A percentile compares a stretch with the other conserved stretches of the same genome.
Conservation (phyloP, 2,888 invertebrate species). For the Entomobrya multifasciata region DNA sequence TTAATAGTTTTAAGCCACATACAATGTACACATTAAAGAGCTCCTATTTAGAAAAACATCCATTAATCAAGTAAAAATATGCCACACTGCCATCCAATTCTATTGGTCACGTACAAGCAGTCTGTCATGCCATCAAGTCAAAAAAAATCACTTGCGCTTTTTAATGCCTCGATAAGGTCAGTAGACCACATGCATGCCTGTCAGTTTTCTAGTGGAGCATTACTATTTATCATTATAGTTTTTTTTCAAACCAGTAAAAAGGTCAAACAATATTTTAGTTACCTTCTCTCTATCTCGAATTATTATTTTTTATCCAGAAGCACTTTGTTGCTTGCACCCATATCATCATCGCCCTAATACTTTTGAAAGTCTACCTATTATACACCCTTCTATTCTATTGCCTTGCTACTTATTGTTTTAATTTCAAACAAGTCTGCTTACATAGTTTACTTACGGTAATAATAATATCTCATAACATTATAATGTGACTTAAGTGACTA, state of each 20-base stretch:
- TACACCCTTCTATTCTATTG: background rate
- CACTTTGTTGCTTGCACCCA: too few relatives aligned
- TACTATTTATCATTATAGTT: too few relatives aligned
- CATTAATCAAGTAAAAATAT: background rate
- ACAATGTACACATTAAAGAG: too few relatives aligned
- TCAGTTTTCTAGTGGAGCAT: background rate
- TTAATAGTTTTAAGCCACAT: too few relatives aligned
- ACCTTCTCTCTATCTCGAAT: too few relatives aligned
- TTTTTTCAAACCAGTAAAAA: background rate
- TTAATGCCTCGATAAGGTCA: slow-evolving; percentile 1
- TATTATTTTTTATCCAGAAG: slow-evolving; percentile 1
- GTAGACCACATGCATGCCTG: background rate
- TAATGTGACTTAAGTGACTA: background rate
- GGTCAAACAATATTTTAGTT: slow-evolving; percentile 1
- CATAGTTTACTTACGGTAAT: background rate
- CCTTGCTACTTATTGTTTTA: background rate
- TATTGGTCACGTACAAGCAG: background rate
- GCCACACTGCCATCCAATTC: background rate
- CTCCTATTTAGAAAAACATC: background rate
- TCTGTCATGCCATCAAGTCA: background rate
- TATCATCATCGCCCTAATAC: too few relatives aligned
- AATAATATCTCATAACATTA: background rate
- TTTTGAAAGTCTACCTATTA: background rate
- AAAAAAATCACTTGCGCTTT: background rate
- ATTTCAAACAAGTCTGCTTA: background rate